phyloP scores from a whole-genome alignment of 2,113 vertebrate genomes.

The Microcebus tavaratra region DNA sequence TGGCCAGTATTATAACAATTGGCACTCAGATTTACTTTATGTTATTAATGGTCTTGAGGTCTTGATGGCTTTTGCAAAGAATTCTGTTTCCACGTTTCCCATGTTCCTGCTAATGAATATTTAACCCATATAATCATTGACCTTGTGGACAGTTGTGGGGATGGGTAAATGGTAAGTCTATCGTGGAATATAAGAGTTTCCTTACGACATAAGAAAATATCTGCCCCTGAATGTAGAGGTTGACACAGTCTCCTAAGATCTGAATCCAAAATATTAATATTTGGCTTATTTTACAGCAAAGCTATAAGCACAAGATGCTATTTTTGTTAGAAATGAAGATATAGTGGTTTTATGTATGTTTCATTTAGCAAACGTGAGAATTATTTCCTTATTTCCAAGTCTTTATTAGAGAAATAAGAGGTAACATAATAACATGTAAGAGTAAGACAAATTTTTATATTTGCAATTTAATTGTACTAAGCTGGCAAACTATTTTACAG shows the following conservation, averaged over 20 bases:
- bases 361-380: not conserved
- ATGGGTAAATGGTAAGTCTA: not conserved
- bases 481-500: not conserved
- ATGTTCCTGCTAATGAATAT: not conserved
- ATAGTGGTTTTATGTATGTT: not conserved
- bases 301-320: not conserved
- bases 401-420: not conserved
- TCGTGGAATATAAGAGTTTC: not conserved
- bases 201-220: not conserved
- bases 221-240: not conserved
- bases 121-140: not conserved
- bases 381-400: not conserved
- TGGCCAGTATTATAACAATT: not conserved
- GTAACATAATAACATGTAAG: not conserved
- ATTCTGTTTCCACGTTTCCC: not conserved
- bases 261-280: not conserved
- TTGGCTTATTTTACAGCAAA: not conserved
- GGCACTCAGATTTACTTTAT: not conserved
- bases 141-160: not conserved
- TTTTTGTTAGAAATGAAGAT: not conserved
- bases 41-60: not conserved
- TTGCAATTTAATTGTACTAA: not conserved
- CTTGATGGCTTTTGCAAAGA: not conserved
- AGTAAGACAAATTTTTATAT: not conserved
- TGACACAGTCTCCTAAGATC: not conserved